Evolutionary conservation across 2,113 vertebrate genomes (phyloP).

Genomic region (Nyctereutes procyonoides): DNA sequence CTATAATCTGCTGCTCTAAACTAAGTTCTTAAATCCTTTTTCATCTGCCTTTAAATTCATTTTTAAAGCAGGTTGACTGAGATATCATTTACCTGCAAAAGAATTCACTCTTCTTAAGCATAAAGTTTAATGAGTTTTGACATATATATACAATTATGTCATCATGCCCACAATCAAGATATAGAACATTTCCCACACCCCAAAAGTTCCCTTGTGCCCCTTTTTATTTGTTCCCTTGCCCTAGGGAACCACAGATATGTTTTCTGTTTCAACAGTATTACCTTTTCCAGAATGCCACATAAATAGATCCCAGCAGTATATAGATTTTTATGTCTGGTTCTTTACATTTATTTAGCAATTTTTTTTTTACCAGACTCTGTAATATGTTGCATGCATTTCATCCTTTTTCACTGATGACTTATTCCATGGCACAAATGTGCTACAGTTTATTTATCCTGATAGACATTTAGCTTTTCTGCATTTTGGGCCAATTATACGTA

Average conservation of each 20-base stretch:
- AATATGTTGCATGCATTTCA: background rate
- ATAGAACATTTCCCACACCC: background rate
- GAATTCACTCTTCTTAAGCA: background rate
- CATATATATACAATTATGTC: background rate
- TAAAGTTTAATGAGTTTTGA: background rate
- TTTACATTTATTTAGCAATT: background rate
- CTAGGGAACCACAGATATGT: background rate
- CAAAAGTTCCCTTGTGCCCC: background rate
- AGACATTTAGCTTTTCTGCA: background rate
- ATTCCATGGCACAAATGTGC: background rate
- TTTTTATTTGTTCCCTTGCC: background rate
- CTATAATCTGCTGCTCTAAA: background rate
- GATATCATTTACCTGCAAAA: background rate
- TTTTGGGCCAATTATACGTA: background rate
- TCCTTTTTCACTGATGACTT: background rate
- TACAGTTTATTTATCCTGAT: background rate
- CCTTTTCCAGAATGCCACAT: background rate
- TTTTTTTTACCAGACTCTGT: background rate
- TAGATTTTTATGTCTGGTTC: background rate
- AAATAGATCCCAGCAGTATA: background rate
- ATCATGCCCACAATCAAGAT: background rate
- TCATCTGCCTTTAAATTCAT: background rate
- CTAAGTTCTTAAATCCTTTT: background rate
- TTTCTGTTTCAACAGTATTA: background rate
- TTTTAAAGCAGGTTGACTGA: background rate